Conservation (phyloP, 30 jellyfish, hydroid and myxozoan genomes). For the Mastigias papua region DNA sequence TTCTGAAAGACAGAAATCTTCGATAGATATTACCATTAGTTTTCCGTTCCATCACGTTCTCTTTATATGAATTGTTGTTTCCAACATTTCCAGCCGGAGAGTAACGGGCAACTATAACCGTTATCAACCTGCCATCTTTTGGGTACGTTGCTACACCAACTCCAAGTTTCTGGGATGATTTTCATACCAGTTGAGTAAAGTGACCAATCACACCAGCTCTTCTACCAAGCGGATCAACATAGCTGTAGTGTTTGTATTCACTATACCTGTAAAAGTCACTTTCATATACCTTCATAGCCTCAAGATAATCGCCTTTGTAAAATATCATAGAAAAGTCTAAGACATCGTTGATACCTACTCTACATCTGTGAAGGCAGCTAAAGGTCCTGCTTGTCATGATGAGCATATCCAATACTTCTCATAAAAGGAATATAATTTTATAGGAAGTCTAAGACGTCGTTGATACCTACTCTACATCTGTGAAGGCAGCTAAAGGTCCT, state of each 20-base stretch:
- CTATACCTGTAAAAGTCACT: slow-evolving; percentile 16
- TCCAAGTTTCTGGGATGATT: slow-evolving; percentile 1
- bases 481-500: neutral
- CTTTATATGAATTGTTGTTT: neutral
- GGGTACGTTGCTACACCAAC: slow-evolving; percentile 9
- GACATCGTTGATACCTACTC: too few relatives aligned
- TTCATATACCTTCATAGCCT: too few relatives aligned
- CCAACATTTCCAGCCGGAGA: slow-evolving; percentile 1
- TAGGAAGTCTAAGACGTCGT: too few relatives aligned
- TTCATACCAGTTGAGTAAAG: slow-evolving; percentile 10
- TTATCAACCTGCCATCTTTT: neutral
- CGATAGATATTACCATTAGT: neutral
- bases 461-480: too few relatives aligned
- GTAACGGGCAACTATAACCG: slow-evolving; percentile 20
- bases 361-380: neutral
- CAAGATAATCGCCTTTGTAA: too few relatives aligned
- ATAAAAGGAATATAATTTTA: too few relatives aligned
- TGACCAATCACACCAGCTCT: neutral
- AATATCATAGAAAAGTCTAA: too few relatives aligned
- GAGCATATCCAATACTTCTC: too few relatives aligned
- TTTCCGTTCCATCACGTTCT: neutral
- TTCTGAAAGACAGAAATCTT: neutral
- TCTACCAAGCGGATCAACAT: neutral
- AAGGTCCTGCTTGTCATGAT: too few relatives aligned
- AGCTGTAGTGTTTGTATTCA: neutral